Evolutionary conservation across 1,140 invertebrate genomes (phyloP), one percentile per base, ranked within the genome.

Genomic region (Leptestheria dahalacensis): DNA sequence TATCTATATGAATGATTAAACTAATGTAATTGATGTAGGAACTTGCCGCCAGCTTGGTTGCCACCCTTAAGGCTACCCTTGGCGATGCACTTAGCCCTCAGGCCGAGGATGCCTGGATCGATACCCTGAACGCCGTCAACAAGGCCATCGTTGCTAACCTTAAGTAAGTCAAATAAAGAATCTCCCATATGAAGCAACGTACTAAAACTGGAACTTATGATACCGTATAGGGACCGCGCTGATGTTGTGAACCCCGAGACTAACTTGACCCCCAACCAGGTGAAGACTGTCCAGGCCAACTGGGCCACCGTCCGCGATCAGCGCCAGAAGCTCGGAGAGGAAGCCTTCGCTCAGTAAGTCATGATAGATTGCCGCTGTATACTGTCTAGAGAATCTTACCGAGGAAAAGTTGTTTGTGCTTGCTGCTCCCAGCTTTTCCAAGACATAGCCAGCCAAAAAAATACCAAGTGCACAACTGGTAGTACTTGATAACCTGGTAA

Each of bases 271-370:
- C 51, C 51, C 21, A 23, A 15, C 24, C 15, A 25, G 12, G 28
- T 24, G 12, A 52, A 26, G 15, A 23, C 21, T 18, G 51, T 52
- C 28, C 12, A 52, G 28, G 51, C 12, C 28, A 15, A 15, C 2
- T 52, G 51, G 51, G 51, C 51, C 24, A 52, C n/a, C n/a, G 51
- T 52, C 21, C 51, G 21, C 18, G 51, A 23, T 26, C 15, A 52
- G 15, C 12, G 51, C 18, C 15, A 23, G n/a, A 23, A 15, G 15
- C n/a, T 52, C 9, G 51, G 51, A 20, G 2, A 25, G 12, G 51
- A 52, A 20, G 28, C 21, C 21, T 52, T 18, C 15, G 6, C 15
- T 41, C 6, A 41, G 33, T 41, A 41, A 41, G 33, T 15, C 15
- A 41, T 41, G n/a, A n/a, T n/a, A n/a, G n/a, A n/a, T n/a, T n/a